Conservation (phyloP, 2,888 invertebrate genomes). For the Coelopa pilipes region DNA sequence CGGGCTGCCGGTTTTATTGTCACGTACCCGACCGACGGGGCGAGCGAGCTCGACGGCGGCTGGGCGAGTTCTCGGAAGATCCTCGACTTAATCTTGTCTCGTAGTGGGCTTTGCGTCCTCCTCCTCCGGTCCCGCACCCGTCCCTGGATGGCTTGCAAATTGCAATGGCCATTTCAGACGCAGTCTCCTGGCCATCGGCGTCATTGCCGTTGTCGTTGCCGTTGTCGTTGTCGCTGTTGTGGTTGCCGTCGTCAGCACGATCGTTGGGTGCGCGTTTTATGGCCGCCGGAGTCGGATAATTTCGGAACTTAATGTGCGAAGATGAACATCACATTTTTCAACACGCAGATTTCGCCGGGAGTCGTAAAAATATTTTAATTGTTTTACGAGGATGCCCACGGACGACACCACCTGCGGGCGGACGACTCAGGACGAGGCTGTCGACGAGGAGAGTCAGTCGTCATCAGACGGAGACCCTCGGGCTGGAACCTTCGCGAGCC, state of each 20-base stretch:
- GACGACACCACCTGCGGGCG: too few relatives aligned
- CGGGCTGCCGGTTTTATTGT: conserved; percentile 32
- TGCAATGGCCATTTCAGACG: too few relatives aligned
- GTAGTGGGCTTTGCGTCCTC: background rate
- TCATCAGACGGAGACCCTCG: too few relatives aligned
- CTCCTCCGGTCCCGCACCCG: too few relatives aligned
- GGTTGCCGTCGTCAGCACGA: background rate
- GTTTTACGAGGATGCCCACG: conserved; percentile 15
- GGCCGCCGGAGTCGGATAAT: conserved; percentile 62
- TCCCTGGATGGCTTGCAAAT: too few relatives aligned
- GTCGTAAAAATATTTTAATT: conserved; percentile 46
- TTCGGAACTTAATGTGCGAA: conserved; percentile 64
- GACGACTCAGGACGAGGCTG: too few relatives aligned
- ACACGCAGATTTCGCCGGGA: conserved; percentile 54
- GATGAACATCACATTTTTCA: conserved; percentile 66
- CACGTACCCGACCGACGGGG: too few relatives aligned
- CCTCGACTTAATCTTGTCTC: conserved; percentile 39
- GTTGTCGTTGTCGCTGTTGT: conserved; percentile 37
- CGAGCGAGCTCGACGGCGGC: conserved; percentile 2
- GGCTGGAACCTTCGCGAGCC: too few relatives aligned
- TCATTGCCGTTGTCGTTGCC: conserved; percentile 19
- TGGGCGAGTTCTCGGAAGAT: conserved; percentile 42
- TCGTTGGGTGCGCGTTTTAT: conserved; percentile 60
- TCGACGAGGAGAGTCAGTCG: too few relatives aligned
- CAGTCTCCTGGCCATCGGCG: conserved; percentile 15